Base-by-base conservation (phyloP, 2,888 invertebrate genomes). In the Amiota communis region DNA sequence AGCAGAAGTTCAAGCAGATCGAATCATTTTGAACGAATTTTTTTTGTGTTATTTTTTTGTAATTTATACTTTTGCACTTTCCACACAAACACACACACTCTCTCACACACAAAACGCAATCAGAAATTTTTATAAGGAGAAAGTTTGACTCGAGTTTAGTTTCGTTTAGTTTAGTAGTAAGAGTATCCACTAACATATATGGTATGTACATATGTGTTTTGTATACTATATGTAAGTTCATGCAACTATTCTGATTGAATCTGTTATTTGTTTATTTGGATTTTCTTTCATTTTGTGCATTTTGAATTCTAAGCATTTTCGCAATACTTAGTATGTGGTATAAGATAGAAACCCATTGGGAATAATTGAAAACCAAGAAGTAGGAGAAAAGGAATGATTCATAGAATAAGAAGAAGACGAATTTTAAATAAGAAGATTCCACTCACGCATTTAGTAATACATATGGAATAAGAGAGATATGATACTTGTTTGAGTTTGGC, bases 331-430 rank as follows among this genome's bases (percentile, higher is more conserved):
- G 67, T 74, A n/a, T n/a, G n/a, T n/a, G n/a, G n/a, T n/a, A n/a
- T n/a, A n/a, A n/a, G n/a, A n/a, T n/a, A 70, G 72, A 61, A 73
- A 76, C 61, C 76, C 78, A 79, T 81, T 80, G 75, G 74, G 78
- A 81, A 82, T 87, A 87, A 88, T 88, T 83, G 86, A 86, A 88
- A 82, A 36, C 75, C 80, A 81, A 78, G 85, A 86, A 61, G 11
- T 46, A 63, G 46, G 11, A 15, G 20, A 15, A 59, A 6, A 59
- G 9, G 4, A 85, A 86, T 84, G 81, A 78, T 85, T 80, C 77
- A 78, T 77, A 23, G 23, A 23, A 76, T 74, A 78, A 79, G 78
- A 81, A 77, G 81, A n/a, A 23, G 23, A 23, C n/a, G n/a, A 23
- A 23, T 23, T 23, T 23, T 23, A 23, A 23, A 23, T 23, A n/a